Evolutionary conservation across 2,113 vertebrate species (phyloP).

Genomic region (Ictalurus furcatus): DNA sequence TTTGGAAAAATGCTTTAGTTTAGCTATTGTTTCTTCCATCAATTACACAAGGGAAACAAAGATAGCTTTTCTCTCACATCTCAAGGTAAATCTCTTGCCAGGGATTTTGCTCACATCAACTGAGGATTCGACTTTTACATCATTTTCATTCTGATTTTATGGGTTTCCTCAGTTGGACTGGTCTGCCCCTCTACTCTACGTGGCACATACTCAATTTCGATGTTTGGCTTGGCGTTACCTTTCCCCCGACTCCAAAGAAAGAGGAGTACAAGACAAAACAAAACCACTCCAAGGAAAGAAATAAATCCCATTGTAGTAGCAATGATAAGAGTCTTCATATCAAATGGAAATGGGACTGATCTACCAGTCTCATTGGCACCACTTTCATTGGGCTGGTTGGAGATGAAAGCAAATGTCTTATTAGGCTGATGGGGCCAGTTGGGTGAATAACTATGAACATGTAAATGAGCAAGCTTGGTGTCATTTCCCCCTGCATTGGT

Average conservation of each 20-base stretch:
- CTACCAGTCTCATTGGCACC: conserved; percentile 89
- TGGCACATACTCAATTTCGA: conserved; percentile 96
- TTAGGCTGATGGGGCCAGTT: conserved; percentile 97
- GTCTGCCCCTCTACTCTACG: conserved; percentile 89
- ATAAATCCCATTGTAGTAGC: conserved; percentile 99
- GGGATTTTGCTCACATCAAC: conserved; percentile 28
- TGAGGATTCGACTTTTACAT: conserved; percentile 76
- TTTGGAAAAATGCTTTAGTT: conserved; percentile 61
- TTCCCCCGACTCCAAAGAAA: conserved; percentile 98
- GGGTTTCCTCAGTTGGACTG: conserved; percentile 81
- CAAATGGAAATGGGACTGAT: conserved; percentile 92
- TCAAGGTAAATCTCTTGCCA: conserved; percentile 37
- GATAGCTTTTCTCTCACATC: conserved; percentile 3
- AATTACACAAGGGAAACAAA: conserved; percentile 11
- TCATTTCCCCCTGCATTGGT: conserved; percentile 96
- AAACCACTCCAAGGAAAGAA: conserved; percentile 95
- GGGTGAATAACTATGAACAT: conserved; percentile 97
- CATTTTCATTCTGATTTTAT: conserved; percentile 99
- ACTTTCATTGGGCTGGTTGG: conserved; percentile 93
- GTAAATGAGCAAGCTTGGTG: conserved; percentile 90
- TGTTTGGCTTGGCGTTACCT: conserved; percentile 94
- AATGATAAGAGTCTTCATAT: conserved; percentile 97
- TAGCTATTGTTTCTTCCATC: conserved; percentile 44
- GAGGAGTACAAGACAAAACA: conserved; percentile 96
- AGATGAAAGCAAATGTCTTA: conserved; percentile 97